Evolutionary conservation across 2,113 vertebrate genomes (phyloP), one percentile per base, ranked within the genome.

Genomic region (Cheilinus undulatus): DNA sequence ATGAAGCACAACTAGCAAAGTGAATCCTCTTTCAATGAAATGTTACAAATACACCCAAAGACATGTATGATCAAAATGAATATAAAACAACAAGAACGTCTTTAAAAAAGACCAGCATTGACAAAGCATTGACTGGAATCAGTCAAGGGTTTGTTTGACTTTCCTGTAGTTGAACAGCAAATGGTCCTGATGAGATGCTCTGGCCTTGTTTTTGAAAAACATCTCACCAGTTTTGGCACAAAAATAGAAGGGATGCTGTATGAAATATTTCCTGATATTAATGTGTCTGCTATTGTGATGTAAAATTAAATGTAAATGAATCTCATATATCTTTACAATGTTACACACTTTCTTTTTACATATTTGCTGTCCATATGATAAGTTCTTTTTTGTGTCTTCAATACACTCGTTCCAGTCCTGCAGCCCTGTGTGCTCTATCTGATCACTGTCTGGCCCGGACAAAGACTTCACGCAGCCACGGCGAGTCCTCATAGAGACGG

Each of bases 401-500:
- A 49, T 46, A 53, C 19, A 19, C n/a, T 14, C 0, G 14, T 4
- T 43, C 32, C 42, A 7, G 51, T 11, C 52, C 42, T 62, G 54
- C 3, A 30, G n/a, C 12, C 27, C 46, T n/a, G 8, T 20, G 26
- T 9, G 11, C n/a, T 20, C 43, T 45, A n/a, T 6, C 27, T 43
- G 2, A 12, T 88, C 80, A 97, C 75, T 94, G 92, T 0, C 89
- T 92, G 71, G 90, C 86, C 1, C 90, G 94, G 2, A 92, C 92
- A 50, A 97, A 97, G 56, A 95, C 92, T 26, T 95, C 95, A 56
- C 95, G 93, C 15, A 99, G 94, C 97, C 97, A 99, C 0, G 91
- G 79, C 0, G 97, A 98, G 70, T 98, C 96, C 62, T 96, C 95
- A 68, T 99, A 97, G 73, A 98, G 96, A 7, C 96, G 95, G 1